phyloP scores from a whole-genome alignment of 2,113 vertebrate species.

The Monopterus albus region DNA sequence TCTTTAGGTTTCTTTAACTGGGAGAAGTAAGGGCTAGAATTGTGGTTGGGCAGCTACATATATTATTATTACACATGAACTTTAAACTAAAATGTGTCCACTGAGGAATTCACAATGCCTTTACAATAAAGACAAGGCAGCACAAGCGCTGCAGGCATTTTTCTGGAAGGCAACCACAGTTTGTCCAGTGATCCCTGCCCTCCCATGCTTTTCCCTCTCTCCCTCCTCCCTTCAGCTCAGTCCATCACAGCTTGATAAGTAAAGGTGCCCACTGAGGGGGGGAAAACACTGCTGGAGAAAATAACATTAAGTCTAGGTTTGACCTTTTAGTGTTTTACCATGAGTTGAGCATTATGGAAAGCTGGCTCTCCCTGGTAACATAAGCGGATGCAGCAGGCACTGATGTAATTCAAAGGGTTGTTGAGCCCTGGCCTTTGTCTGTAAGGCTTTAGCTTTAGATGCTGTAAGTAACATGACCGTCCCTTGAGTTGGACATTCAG shows the following conservation, averaged over 20 bases:
- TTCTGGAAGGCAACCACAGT: conserved; percentile 74
- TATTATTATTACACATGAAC: conserved; percentile 72
- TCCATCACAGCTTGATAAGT: conserved; percentile 75
- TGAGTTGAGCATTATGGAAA: conserved; percentile 5
- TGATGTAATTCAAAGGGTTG: neutral
- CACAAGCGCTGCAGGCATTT: conserved; percentile 69
- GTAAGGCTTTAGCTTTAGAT: conserved; percentile 45
- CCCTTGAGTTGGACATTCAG: conserved; percentile 1
- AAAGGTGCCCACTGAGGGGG: conserved; percentile 68
- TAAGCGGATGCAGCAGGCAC: conserved; percentile 19
- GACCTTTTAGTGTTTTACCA: conserved; percentile 35
- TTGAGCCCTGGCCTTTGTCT: conserved; percentile 35
- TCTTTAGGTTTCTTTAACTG: conserved; percentile 75
- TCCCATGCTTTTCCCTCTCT: conserved; percentile 18
- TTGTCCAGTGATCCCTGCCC: conserved; percentile 68
- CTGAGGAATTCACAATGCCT: conserved; percentile 81
- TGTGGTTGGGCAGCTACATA: conserved; percentile 85
- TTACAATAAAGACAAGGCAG: conserved; percentile 63
- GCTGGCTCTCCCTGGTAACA: conserved; percentile 17
- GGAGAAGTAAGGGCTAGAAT: conserved; percentile 86
- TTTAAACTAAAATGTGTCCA: conserved; percentile 65
- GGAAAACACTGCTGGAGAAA: conserved; percentile 46
- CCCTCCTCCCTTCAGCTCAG: conserved; percentile 18
- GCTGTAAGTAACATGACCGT: neutral
- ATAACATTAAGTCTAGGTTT: conserved; percentile 50